A percentile compares a stretch with the other conserved stretches of the same genome.
phyloP scores from a whole-genome alignment of 2,113 vertebrate genomes.

The Semnornis frantzii region DNA sequence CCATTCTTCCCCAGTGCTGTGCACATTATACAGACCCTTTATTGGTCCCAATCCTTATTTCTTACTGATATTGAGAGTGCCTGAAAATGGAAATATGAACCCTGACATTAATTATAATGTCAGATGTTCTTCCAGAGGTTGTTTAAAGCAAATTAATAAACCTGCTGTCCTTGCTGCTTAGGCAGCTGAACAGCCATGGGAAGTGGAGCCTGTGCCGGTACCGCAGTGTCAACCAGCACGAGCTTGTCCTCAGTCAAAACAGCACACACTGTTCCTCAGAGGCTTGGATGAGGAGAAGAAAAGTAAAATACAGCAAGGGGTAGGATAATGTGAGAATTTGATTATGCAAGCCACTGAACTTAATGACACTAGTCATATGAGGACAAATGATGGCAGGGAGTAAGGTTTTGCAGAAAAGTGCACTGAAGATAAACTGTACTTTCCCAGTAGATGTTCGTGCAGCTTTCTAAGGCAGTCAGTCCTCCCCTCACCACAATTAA shows the following conservation, averaged over 20 bases:
- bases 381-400: neutral
- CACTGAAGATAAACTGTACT: neutral
- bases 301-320: neutral
- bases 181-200: neutral
- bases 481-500: neutral
- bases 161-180: neutral
- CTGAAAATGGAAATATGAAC: constrained; percentile 12
- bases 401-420: neutral
- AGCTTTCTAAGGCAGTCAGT: neutral
- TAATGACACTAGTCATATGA: neutral
- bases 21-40: neutral
- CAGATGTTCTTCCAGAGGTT: neutral
- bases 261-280: neutral
- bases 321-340: neutral
- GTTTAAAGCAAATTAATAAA: neutral
- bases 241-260: neutral
- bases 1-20: constrained; percentile 10
- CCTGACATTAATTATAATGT: neutral
- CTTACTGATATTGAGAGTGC: neutral
- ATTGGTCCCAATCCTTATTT: neutral
- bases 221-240: neutral
- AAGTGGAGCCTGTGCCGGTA: neutral
- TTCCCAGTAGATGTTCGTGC: neutral
- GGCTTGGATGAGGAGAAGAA: neutral
- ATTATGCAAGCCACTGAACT: constrained; percentile 36